Conservation (phyloP, 2,888 invertebrate species). For the Reticulitermes lucifugus region DNA sequence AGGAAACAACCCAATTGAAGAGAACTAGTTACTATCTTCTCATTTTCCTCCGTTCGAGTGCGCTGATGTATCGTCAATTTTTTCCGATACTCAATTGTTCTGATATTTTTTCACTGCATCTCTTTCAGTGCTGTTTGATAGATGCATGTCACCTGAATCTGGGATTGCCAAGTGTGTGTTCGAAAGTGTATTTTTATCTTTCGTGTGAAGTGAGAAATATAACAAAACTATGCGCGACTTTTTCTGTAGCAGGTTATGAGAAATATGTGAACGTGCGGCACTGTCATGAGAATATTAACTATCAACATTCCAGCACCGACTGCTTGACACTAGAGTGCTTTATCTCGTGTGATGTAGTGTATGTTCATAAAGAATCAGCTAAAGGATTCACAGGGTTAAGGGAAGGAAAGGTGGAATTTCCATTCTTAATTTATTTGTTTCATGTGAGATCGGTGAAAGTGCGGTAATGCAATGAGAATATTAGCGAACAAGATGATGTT, state of each 20-base stretch:
- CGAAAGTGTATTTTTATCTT: not conserved
- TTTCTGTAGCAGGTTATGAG: not conserved
- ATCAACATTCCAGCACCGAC: slow-evolving; percentile 28
- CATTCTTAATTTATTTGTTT: slow-evolving; percentile 1
- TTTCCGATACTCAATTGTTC: slow-evolving; percentile 47
- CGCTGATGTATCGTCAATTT: slow-evolving; percentile 45
- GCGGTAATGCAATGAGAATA: slow-evolving; percentile 52
- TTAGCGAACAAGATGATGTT: slow-evolving; percentile 72
- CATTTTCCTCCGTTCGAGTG: slow-evolving; percentile 43
- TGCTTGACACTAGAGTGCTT: slow-evolving; percentile 27
- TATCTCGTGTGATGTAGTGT: slow-evolving; percentile 10
- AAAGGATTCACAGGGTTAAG: not conserved
- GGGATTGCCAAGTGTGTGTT: slow-evolving; percentile 1
- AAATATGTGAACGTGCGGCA: slow-evolving; percentile 34
- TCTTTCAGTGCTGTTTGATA: slow-evolving; percentile 25
- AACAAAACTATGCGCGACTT: not conserved
- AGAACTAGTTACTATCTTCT: slow-evolving; percentile 29
- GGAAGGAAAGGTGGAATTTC: not conserved
- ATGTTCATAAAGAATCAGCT: not conserved
- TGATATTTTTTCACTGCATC: slow-evolving; percentile 26
- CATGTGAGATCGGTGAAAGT: slow-evolving; percentile 28
- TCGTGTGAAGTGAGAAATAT: slow-evolving; percentile 18
- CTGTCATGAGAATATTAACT: slow-evolving; percentile 45
- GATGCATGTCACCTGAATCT: slow-evolving; percentile 23
- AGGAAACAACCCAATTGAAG: slow-evolving; percentile 32